Evolutionary conservation across 2,113 vertebrate genomes (phyloP).

Genomic region (Misgurnus mizolepis): DNA sequence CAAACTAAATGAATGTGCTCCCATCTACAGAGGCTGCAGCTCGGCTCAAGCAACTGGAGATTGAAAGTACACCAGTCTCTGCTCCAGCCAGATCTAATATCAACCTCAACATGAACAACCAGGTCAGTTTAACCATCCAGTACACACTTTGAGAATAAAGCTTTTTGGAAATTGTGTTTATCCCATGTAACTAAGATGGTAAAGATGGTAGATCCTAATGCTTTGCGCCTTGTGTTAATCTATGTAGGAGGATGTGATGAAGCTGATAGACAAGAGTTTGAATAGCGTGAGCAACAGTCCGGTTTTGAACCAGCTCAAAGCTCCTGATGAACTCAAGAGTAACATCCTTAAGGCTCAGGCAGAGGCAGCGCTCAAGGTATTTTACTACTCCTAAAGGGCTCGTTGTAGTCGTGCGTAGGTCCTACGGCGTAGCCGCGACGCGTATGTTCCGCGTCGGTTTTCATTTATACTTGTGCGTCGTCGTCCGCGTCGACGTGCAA

Average conservation of each 20-base stretch:
- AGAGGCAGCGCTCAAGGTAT: slow-evolving; percentile 85
- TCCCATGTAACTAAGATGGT: neutral
- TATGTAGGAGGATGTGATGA: slow-evolving; percentile 84
- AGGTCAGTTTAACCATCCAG: slow-evolving; percentile 71
- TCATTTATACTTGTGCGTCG: too few relatives aligned
- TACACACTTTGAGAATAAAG: neutral
- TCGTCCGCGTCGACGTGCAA: too few relatives aligned
- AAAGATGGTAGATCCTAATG: neutral
- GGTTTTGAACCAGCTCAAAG: slow-evolving; percentile 59
- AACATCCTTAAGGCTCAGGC: slow-evolving; percentile 92
- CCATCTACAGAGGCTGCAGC: slow-evolving; percentile 74
- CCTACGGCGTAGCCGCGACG: too few relatives aligned
- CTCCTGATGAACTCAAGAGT: slow-evolving; percentile 88
- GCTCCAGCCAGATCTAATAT: slow-evolving; percentile 64
- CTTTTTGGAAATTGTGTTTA: neutral
- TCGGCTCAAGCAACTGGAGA: slow-evolving; percentile 84
- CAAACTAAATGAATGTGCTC: neutral
- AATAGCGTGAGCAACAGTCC: slow-evolving; percentile 83
- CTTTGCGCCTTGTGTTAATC: neutral
- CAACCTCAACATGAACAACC: slow-evolving; percentile 83
- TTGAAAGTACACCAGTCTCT: slow-evolving; percentile 62
- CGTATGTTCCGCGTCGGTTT: too few relatives aligned
- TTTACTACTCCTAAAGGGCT: too few relatives aligned
- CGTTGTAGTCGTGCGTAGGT: too few relatives aligned
- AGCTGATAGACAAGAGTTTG: slow-evolving; percentile 88